Conservation (phyloP, 2,888 invertebrate genomes). For the Crepidodera aurea region DNA sequence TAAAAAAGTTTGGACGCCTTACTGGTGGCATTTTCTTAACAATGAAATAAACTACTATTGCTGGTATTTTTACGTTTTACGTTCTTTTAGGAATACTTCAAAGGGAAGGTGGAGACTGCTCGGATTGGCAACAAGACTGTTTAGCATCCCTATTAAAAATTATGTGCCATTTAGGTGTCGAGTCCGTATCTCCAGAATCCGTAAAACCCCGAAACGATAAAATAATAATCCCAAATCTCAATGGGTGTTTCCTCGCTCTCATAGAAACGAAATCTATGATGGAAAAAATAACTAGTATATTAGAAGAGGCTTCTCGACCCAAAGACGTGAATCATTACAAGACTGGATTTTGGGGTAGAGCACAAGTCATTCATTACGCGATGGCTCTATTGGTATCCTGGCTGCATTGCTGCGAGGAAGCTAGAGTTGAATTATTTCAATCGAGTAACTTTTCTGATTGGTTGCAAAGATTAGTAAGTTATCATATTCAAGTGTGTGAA, state of each 20-base stretch:
- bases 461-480: slow-evolving; percentile 74
- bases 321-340: slow-evolving; percentile 85
- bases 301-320: slow-evolving; percentile 85
- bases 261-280: slow-evolving; percentile 87
- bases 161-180: slow-evolving; percentile 85
- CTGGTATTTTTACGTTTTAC: too few relatives aligned
- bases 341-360: slow-evolving; percentile 92
- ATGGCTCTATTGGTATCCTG: slow-evolving; percentile 93
- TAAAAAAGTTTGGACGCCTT: too few relatives aligned
- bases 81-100: slow-evolving; percentile 75
- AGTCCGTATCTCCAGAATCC: slow-evolving; percentile 60
- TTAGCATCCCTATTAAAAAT: slow-evolving; percentile 86
- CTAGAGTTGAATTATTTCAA: slow-evolving; percentile 78
- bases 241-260: slow-evolving; percentile 80
- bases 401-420: slow-evolving; percentile 86
- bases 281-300: slow-evolving; percentile 83
- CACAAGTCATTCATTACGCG: slow-evolving; percentile 89
- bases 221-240: slow-evolving; percentile 74
- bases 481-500: too few relatives aligned
- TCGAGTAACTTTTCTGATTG: slow-evolving; percentile 79
- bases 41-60: too few relatives aligned
- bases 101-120: slow-evolving; percentile 75
- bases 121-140: slow-evolving; percentile 96
- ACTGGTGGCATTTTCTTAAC: too few relatives aligned
- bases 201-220: slow-evolving; percentile 65